Conservation (phyloP, 2,113 vertebrate species). For the Menidia beryllina region DNA sequence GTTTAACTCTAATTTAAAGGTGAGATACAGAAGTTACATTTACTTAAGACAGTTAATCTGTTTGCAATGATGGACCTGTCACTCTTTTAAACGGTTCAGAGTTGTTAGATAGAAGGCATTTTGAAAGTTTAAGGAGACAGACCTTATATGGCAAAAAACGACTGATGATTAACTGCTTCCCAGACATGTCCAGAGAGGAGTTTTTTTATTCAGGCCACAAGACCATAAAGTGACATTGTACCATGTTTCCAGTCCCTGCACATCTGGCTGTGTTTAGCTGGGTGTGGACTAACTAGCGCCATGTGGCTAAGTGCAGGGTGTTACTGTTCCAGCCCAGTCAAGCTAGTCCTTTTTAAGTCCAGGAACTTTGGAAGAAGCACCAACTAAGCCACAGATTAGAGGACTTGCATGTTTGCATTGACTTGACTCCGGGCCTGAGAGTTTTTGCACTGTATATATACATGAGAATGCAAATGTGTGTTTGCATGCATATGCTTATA, state of each 20-base stretch:
- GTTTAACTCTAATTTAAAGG: slow-evolving; percentile 21
- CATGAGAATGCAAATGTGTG: slow-evolving; percentile 35
- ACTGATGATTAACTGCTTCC: slow-evolving; percentile 1
- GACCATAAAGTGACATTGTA: slow-evolving; percentile 48
- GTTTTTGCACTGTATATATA: slow-evolving; percentile 41
- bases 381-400: slow-evolving; percentile 77
- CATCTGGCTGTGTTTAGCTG: slow-evolving; percentile 80
- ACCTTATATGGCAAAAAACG: slow-evolving; percentile 1
- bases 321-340: slow-evolving; percentile 76
- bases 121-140: not conserved
- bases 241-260: slow-evolving; percentile 63
- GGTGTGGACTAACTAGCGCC: slow-evolving; percentile 77
- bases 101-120: not conserved
- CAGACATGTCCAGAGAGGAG: not conserved
- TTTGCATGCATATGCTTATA: slow-evolving; percentile 45
- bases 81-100: not conserved
- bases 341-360: slow-evolving; percentile 66
- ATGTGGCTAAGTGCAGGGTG: slow-evolving; percentile 81
- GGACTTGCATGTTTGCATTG: slow-evolving; percentile 62
- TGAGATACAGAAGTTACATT: slow-evolving; percentile 10
- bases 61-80: not conserved
- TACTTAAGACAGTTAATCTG: slow-evolving; percentile 12
- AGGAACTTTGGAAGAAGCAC: slow-evolving; percentile 65
- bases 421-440: slow-evolving; percentile 43
- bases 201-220: slow-evolving; percentile 26